Base-by-base conservation (phyloP, 1,140 invertebrate genomes). In the Hirudo medicinalis region DNA sequence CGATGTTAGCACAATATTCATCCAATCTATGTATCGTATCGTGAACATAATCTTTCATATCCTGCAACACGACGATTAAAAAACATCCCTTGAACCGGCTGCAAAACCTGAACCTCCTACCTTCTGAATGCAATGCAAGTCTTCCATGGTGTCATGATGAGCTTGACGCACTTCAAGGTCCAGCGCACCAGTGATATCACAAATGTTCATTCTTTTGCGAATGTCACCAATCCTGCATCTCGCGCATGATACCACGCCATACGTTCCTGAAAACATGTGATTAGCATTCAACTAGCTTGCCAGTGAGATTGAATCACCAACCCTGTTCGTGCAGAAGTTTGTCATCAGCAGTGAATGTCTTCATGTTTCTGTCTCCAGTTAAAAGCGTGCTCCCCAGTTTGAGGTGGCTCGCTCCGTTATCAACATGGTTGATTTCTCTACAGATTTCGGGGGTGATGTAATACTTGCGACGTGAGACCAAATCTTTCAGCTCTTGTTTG, bases 1-100 rank as follows among this genome's bases (percentile, higher is more conserved):
- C 79, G n/a, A 80, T 75, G 57, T 77, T 73, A 70, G 80, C 79
- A 69, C 77, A 78, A 75, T 80, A 80, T 63, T 78, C 76, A 20
- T 76, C 72, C 22, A 80, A 77, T 27, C 79, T 73, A 40, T 77
- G 72, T 27, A 77, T 73, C 19, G 80, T 76, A 70, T 73, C 55
- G 25, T 71, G 69, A 8, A 77, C 76, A 69, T 76, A 77, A 9
- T 77, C 76, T 53, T 76, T 74, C 69, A 81, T 60, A 22, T 76
- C 73, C 79, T 80, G 67, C 36, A 25, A 49, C 15, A 49, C 1
- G 60, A 66, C 36, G n/a, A 54, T 15, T 40, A 9, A 15, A 36
- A 20, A 19, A 54, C 36, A 25, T 40, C 20, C 11, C 19, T 22
- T 25, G 11, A 19, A 63, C 57, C 57, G 8, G 22, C 36, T 25